Percentiles rank a stretch among this genome's conserved stretches.
Conservation (phyloP, 1,140 invertebrate species). For the Calosoma granatense region DNA sequence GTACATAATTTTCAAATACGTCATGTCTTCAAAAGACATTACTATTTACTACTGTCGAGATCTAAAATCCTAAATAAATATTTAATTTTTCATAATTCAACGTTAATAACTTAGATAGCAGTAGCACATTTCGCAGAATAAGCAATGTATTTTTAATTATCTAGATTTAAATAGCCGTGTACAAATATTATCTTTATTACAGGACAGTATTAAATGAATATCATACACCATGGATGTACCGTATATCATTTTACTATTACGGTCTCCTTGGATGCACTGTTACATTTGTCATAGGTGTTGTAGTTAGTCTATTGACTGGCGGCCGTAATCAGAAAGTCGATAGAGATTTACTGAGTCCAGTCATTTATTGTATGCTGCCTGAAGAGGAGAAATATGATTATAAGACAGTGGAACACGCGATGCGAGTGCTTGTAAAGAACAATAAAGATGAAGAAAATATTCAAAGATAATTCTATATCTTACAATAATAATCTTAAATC, state of each 20-base stretch:
- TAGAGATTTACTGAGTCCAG: not conserved
- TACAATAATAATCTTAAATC: too few relatives aligned
- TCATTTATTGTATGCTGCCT: not conserved
- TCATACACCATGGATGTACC: conserved; percentile 27
- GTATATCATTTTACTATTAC: conserved; percentile 50
- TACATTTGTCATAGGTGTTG: conserved; percentile 34
- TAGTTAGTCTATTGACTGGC: conserved; percentile 36
- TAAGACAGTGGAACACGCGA: not conserved
- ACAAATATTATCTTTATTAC: too few relatives aligned
- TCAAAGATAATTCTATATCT: not conserved
- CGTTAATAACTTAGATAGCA: too few relatives aligned
- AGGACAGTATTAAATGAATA: too few relatives aligned
- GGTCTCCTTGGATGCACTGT: conserved; percentile 40
- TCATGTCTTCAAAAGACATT: too few relatives aligned
- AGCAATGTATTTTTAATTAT: too few relatives aligned
- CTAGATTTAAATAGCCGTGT: too few relatives aligned
- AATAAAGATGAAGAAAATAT: not conserved
- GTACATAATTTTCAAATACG: too few relatives aligned
- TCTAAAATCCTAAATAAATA: too few relatives aligned
- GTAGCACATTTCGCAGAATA: too few relatives aligned
- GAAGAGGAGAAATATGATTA: not conserved
- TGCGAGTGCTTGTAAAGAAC: not conserved
- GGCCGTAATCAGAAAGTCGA: conserved; percentile 23
- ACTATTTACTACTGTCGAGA: too few relatives aligned
- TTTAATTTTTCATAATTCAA: too few relatives aligned